These are phyloP conservation scores for Psephotus haematonotus DNA, from an alignment of 2,113 vertebrate genomes.

Conservation along the genomic window DNA sequence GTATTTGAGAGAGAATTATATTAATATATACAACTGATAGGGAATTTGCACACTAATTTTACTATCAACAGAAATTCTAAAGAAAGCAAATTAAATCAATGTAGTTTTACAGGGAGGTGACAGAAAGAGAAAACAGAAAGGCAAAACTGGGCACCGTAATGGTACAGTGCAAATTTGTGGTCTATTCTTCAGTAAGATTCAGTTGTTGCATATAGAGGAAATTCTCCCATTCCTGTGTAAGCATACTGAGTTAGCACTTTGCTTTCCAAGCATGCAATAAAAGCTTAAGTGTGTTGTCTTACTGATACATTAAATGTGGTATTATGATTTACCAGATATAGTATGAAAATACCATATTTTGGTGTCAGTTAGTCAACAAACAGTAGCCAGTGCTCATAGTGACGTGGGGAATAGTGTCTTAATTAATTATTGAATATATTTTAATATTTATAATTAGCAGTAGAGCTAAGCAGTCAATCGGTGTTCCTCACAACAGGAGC, in stretches of 20 bases:
- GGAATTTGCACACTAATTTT: conserved; percentile 53
- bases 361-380: conserved; percentile 26
- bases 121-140: not conserved
- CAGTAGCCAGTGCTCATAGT: not conserved
- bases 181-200: not conserved
- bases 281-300: not conserved
- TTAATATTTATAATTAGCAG: conserved; percentile 60
- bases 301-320: not conserved
- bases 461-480: conserved; percentile 18
- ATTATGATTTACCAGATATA: not conserved
- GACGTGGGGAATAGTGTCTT: conserved; percentile 14
- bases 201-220: not conserved
- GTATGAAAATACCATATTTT: conserved; percentile 25
- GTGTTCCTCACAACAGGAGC: conserved; percentile 51
- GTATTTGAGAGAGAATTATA: conserved; percentile 37
- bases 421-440: conserved; percentile 61
- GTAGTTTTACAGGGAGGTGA: not conserved
- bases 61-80: conserved; percentile 34
- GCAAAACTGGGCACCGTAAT: not conserved
- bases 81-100: conserved; percentile 42
- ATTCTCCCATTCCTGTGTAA: not conserved
- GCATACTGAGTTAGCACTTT: not conserved
- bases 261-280: not conserved
- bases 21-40: conserved; percentile 49
- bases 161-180: not conserved